phyloP scores from a whole-genome alignment of 2,113 vertebrate genomes.

The Gracilinanus agilis region DNA sequence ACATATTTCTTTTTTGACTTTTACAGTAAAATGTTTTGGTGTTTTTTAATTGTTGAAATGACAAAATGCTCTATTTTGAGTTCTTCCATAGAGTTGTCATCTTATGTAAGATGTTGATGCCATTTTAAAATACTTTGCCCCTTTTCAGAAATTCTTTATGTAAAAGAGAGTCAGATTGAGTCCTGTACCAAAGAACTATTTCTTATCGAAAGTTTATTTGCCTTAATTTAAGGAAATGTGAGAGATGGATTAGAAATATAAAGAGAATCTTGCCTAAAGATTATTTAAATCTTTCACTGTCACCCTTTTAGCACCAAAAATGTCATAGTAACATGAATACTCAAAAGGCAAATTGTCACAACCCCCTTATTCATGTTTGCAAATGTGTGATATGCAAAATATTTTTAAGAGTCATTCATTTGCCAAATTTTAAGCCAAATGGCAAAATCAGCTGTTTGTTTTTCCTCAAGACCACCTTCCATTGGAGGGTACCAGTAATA shows the following conservation, averaged over 20 bases:
- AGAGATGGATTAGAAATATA: neutral
- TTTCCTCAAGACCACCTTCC: neutral
- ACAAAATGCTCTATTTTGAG: neutral
- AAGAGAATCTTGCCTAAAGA: neutral
- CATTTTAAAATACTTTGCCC: neutral
- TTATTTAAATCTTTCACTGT: neutral
- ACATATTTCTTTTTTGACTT: neutral
- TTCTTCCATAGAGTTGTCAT: neutral
- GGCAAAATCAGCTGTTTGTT: neutral
- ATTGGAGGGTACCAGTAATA: neutral
- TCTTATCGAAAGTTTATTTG: neutral
- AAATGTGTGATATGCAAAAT: neutral
- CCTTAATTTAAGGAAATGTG: neutral
- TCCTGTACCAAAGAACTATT: neutral
- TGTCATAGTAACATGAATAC: neutral
- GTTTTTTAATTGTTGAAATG: constrained; percentile 5
- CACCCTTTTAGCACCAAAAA: neutral
- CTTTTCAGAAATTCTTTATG: neutral
- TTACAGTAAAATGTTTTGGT: neutral
- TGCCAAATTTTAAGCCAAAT: neutral
- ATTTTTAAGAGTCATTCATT: neutral
- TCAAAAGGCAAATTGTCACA: neutral
- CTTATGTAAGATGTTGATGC: neutral
- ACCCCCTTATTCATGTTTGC: neutral
- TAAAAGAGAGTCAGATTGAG: neutral